A percentile compares a stretch with the other conserved stretches of the same genome.
Conservation (phyloP, 2,113 vertebrate species). For the Bos javanicus region DNA sequence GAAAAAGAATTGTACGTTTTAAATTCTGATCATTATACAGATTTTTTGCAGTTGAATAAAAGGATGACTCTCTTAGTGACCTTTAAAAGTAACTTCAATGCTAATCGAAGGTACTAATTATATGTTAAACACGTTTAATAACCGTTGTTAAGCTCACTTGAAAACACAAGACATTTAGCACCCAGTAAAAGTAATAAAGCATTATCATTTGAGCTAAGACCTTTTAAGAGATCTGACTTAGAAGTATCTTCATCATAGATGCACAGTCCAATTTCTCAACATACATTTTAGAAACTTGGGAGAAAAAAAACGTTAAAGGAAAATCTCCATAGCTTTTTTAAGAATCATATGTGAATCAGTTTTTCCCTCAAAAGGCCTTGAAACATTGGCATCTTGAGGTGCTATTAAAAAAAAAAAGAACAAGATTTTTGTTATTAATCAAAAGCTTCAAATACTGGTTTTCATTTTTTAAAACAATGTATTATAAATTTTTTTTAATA, state of each 20-base stretch:
- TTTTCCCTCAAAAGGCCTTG: not conserved
- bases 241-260: not conserved
- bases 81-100: not conserved
- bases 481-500: slow-evolving; percentile 16
- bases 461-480: not conserved
- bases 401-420: not conserved
- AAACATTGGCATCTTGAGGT: not conserved
- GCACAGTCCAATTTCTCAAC: not conserved
- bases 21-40: slow-evolving; percentile 44
- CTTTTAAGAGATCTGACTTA: not conserved
- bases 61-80: slow-evolving; percentile 8
- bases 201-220: not conserved
- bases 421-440: not conserved
- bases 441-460: not conserved
- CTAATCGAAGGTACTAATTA: slow-evolving; percentile 7
- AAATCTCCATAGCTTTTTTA: not conserved
- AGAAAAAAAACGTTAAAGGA: not conserved
- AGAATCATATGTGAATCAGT: not conserved
- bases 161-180: slow-evolving; percentile 14
- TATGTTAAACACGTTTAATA: not conserved
- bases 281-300: not conserved
- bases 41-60: slow-evolving; percentile 29
- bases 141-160: not conserved
- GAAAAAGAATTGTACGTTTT: slow-evolving; percentile 57
- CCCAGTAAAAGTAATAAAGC: not conserved